Evolutionary conservation across 2,888 invertebrate genomes (phyloP).

Genomic region (Aspidiotus rigidus): DNA sequence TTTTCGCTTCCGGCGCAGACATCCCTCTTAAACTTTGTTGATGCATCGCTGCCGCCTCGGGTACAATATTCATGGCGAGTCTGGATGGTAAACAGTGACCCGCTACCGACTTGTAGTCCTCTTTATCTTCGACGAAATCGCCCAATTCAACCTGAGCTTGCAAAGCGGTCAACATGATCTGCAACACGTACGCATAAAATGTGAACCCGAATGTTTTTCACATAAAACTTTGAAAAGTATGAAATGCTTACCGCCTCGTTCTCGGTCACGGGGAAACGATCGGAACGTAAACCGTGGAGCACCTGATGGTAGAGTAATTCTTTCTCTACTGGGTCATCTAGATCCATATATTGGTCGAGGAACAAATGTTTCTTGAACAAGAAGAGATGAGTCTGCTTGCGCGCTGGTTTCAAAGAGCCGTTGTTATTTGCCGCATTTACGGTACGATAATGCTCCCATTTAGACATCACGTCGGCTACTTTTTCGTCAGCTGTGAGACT

Average conservation of each 20-base stretch:
- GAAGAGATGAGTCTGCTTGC: conserved; percentile 52
- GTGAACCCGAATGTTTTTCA: neutral
- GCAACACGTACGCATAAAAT: conserved; percentile 34
- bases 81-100: conserved; percentile 75
- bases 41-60: conserved; percentile 78
- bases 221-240: conserved; percentile 38
- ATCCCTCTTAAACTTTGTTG: conserved; percentile 84
- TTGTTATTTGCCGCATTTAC: conserved; percentile 52
- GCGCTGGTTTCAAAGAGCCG: conserved; percentile 40
- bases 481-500: conserved; percentile 77
- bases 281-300: conserved; percentile 77
- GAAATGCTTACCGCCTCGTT: conserved; percentile 72
- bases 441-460: conserved; percentile 82
- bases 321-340: conserved; percentile 80
- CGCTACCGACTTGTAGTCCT: conserved; percentile 58
- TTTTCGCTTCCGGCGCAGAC: conserved; percentile 76
- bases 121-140: conserved; percentile 61
- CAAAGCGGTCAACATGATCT: conserved; percentile 88
- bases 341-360: conserved; percentile 66
- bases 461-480: conserved; percentile 86
- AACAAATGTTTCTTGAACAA: conserved; percentile 75
- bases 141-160: conserved; percentile 88
- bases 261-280: conserved; percentile 84
- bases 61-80: conserved; percentile 64
- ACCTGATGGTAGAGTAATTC: conserved; percentile 90